phyloP scores from a whole-genome alignment of 1,140 invertebrate species.

The Sogatella furcifera region DNA sequence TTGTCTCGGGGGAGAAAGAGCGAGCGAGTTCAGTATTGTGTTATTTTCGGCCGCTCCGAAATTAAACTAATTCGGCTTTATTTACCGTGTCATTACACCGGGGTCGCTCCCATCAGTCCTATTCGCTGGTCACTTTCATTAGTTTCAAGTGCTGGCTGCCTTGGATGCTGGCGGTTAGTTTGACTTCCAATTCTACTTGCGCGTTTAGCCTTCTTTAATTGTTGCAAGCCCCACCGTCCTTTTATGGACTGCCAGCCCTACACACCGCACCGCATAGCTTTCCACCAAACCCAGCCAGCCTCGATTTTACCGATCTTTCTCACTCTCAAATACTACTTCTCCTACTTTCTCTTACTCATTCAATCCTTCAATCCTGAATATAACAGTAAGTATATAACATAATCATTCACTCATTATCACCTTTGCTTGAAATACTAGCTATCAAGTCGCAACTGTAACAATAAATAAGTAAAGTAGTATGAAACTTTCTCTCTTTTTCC shows the following conservation, averaged over 20 bases:
- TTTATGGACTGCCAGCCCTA: slow-evolving; percentile 7
- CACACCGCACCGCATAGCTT: neutral
- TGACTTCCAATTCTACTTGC: neutral
- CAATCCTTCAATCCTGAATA: too few species aligned
- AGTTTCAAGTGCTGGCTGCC: neutral
- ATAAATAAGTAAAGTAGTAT: too few species aligned
- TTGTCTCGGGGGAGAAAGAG: neutral
- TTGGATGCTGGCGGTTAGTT: neutral
- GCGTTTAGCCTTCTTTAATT: neutral
- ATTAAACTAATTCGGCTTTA: slow-evolving; percentile 8
- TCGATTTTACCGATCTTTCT: too few species aligned
- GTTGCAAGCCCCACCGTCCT: neutral
- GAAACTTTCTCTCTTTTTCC: too few species aligned
- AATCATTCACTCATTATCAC: too few species aligned
- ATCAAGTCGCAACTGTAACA: too few species aligned
- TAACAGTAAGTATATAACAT: too few species aligned
- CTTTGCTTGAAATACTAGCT: too few species aligned
- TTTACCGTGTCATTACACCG: slow-evolving; percentile 2
- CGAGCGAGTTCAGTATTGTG: neutral
- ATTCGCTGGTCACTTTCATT: slow-evolving; percentile 3
- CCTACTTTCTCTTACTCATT: too few species aligned
- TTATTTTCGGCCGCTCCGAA: neutral
- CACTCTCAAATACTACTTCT: too few species aligned
- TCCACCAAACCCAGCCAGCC: too few species aligned
- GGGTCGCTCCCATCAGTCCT: neutral